Evolutionary conservation across 2,797 vertebrate genomes (phyloP), one percentile per base, ranked within the genome.

Genomic region (Melanotaenia parkinsoni): DNA sequence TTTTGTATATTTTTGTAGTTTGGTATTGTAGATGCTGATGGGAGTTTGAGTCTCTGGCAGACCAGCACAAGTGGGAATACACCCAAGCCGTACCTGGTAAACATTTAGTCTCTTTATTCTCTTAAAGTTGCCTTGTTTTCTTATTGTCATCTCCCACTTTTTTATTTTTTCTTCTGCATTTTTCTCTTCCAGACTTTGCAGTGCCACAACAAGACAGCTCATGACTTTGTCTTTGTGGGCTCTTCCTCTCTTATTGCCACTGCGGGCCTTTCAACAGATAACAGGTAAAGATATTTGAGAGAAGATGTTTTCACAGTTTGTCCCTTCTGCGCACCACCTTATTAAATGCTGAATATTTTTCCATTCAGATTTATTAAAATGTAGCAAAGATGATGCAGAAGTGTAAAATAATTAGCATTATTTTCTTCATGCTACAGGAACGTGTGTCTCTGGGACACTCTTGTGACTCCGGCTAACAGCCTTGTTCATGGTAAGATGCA

Each of bases 181-280:
- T 80, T 58, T 56, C 74, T 81, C 66, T 89, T 90, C 40, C 93
- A 99, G 98, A 97, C 94, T 0, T 91, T 98, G 95, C 98, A 99
- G 69, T 99, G 98, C 91, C 98, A 99, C 92, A 99, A 96, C 91
- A 99, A 98, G 93, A 99, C 97, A 1, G 96, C 97, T 72, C 95
- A 98, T 74, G 98, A 99, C 90, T 99, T 99, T 81, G 95, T 98
- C 90, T 99, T 99, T 64, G 93, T 99, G 89, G 96, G 97, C 80
- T 99, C 97, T 7, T 99, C 98, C 8, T 98, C 98, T 72, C 94
- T 99, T 84, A 98, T 99, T 72, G 97, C 96, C 71, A 98, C 98
- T 20, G 97, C 98, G 1, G 98, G 98, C 73, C 95, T 97, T 66
- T 99, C 98, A 51, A 96, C 96, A 43, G 98, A 99, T 91, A 99